Evolutionary conservation across 1,140 invertebrate genomes (phyloP).

Genomic region (Drosophila bocki): DNA sequence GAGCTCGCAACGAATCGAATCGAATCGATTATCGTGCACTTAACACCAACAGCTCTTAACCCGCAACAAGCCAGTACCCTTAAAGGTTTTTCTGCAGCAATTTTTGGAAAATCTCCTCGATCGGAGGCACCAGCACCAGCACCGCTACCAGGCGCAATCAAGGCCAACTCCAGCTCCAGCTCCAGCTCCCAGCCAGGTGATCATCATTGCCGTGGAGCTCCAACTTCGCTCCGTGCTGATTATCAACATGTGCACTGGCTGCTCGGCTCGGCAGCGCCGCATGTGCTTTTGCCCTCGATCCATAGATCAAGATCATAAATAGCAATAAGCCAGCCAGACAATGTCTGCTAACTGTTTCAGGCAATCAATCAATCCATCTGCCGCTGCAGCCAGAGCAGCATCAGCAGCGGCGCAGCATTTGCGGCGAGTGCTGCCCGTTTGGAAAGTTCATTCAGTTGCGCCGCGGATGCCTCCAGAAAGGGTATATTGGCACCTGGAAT

Average conservation of each 20-base stretch:
- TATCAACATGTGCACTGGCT: constrained; percentile 81
- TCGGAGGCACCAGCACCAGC: constrained; percentile 49
- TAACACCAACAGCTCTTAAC: constrained; percentile 81
- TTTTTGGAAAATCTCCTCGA: constrained; percentile 73
- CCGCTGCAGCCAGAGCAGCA: constrained; percentile 37
- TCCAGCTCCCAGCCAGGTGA: constrained; percentile 47
- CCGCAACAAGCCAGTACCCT: constrained; percentile 60
- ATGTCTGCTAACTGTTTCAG: constrained; percentile 85
- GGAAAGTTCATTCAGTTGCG: constrained; percentile 82
- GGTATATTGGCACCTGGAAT: constrained; percentile 20
- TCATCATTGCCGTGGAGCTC: constrained; percentile 9
- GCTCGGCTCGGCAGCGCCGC: constrained; percentile 60
- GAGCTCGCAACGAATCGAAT: constrained; percentile 54
- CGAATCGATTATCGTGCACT: constrained; percentile 83
- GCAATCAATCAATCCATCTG: constrained; percentile 85
- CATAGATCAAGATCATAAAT: constrained; percentile 85
- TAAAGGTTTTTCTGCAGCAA: constrained; percentile 72
- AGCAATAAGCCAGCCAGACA: constrained; percentile 84
- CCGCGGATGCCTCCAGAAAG: constrained; percentile 4
- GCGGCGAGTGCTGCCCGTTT: constrained; percentile 70
- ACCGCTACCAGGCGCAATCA: constrained; percentile 55
- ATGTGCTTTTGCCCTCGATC: constrained; percentile 84
- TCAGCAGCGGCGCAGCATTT: constrained; percentile 22
- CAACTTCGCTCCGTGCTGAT: constrained; percentile 65
- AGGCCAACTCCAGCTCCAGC: constrained; percentile 53